Base-by-base conservation (phyloP, 2,113 vertebrate species). In the Tricholaema leucomelas region DNA sequence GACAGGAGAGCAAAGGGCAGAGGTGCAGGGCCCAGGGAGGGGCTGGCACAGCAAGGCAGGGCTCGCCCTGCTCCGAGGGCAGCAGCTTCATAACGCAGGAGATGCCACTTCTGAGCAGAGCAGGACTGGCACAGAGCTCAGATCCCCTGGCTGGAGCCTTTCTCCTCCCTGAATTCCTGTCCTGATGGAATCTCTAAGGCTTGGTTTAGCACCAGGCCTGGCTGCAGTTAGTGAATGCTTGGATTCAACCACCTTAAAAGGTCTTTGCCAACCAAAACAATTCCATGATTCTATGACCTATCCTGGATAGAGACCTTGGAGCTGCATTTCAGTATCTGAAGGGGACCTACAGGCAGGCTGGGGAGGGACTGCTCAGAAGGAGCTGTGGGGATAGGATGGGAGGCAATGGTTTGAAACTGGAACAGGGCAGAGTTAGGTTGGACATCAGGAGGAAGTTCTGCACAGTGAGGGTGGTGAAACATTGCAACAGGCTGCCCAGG, bases 11-110 rank as follows among this genome's bases (percentile, higher is more conserved):
- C 38, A 88, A 6, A 81, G 65, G 73, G 63, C 28, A 28, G 27
- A 30, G 54, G 8, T 30, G 54, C 13, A 52, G 50, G 25, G 50
- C 55, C 48, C 5, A 0, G 0, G 0, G 16, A 78, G 77, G 46
- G 71, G 24, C 16, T 20, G 24, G 48, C 48, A 50, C 48, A 24
- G 13, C 31, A 9, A 12, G 11, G 3, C 10, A 50, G 52, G 14
- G 60, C 60, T 31, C 48, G 3, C 10, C 38, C 44, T 19, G 65
- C 64, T 28, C 48, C 3, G 15, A 48, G 16, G 27, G 9, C 9
- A 10, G 27, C 28, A 36, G 74, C 44, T 74, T 44, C 10, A 2
- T 8, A 30, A 33, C 1, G 4, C 18, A 44, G 15, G 63, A 82
- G 27, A 31, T 2, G 50, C 28, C 46, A 13, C n/a, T 11, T 4